Evolutionary conservation across 2,113 vertebrate genomes (phyloP).

Genomic region (Periophthalmus modestus): DNA sequence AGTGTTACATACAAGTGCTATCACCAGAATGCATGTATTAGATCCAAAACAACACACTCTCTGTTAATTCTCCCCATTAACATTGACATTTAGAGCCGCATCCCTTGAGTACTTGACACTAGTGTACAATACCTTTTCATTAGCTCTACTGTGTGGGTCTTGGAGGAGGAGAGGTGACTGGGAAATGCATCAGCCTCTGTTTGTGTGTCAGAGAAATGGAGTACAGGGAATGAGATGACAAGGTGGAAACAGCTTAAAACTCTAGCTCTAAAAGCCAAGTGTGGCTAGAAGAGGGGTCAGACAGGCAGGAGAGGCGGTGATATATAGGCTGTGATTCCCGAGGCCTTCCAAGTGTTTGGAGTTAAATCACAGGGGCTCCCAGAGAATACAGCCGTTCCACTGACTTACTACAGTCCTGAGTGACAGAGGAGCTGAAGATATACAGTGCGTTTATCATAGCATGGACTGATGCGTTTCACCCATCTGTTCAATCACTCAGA

Average conservation of each 20-base stretch:
- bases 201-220: constrained; percentile 11
- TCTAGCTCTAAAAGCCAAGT: constrained; percentile 25
- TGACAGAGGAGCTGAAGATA: constrained; percentile 13
- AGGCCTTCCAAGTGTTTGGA: constrained; percentile 33
- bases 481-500: constrained; percentile 13
- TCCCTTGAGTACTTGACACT: constrained; percentile 49
- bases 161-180: constrained; percentile 32
- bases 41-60: constrained; percentile 40
- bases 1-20: constrained; percentile 22
- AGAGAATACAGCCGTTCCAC: constrained; percentile 30
- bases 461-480: constrained; percentile 5
- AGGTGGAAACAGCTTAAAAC: constrained; percentile 12
- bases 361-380: constrained; percentile 52
- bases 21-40: constrained; percentile 39
- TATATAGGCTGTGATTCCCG: constrained; percentile 31
- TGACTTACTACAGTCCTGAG: constrained; percentile 43
- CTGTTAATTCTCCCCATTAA: constrained; percentile 63
- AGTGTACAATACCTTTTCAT: constrained; percentile 73
- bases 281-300: constrained; percentile 23
- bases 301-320: constrained; percentile 28
- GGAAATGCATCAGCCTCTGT: constrained; percentile 13
- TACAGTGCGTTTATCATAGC: constrained; percentile 19
- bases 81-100: constrained; percentile 69
- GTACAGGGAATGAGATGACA: background rate
- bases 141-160: constrained; percentile 65